Evolutionary conservation across 2,113 vertebrate genomes (phyloP).

Genomic region (Marmota flaviventris): DNA sequence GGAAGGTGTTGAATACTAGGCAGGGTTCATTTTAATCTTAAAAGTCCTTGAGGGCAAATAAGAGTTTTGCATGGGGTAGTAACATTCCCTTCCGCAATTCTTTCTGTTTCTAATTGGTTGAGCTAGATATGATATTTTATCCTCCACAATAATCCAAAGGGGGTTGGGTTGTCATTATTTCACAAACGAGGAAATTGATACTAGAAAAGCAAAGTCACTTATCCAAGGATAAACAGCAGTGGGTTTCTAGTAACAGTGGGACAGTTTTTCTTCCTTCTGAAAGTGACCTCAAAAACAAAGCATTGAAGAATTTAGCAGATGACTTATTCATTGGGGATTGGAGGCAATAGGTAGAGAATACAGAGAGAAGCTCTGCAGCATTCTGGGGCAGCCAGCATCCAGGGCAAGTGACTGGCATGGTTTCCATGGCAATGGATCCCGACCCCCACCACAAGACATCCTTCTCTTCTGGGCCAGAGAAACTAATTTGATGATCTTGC

Average conservation of each 20-base stretch:
- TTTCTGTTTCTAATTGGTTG: neutral
- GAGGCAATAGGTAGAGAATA: neutral
- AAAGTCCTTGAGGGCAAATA: neutral
- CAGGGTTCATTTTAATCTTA: neutral
- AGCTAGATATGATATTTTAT: neutral
- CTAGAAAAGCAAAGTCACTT: neutral
- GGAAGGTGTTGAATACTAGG: neutral
- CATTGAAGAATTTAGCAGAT: neutral
- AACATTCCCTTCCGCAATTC: neutral
- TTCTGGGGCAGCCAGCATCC: neutral
- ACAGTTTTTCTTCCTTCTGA: neutral
- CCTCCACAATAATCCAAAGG: neutral
- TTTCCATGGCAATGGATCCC: constrained; percentile 21
- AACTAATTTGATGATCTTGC: neutral
- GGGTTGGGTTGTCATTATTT: neutral
- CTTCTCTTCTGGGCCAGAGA: neutral
- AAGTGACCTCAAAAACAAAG: neutral
- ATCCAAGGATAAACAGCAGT: neutral
- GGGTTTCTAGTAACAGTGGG: neutral
- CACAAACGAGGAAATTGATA: neutral
- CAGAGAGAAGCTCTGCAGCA: neutral
- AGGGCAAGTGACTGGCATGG: neutral
- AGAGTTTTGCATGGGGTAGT: neutral
- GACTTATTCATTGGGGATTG: neutral
- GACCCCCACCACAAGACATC: neutral